Evolutionary conservation across 2,797 vertebrate genomes (phyloP), one percentile per base, ranked within the genome.

Genomic region (Scolopax bukidnonensis): DNA sequence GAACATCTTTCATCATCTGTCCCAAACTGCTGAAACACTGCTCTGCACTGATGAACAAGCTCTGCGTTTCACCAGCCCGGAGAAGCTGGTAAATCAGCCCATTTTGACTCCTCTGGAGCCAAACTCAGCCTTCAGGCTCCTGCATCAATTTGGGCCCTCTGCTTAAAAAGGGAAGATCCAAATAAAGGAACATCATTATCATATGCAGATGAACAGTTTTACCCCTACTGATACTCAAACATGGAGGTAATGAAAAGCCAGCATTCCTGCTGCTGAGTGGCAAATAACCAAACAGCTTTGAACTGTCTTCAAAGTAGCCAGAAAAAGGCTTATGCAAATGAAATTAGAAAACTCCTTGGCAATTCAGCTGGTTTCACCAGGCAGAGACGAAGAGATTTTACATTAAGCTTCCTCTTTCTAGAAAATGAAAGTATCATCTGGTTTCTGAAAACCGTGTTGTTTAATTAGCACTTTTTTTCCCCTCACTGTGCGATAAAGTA

Each of bases 381-480:
- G 95, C 93, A 90, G 83, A 84, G 83, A 90, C 16, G 16, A 79
- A 96, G 67, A 63, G 74, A 77, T 94, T 96, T 95, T 90, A 94
- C 91, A 96, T 90, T 87, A 96, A 87, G 83, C 91, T 97, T 96
- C 96, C 93, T 95, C 96, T 94, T 96, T 96, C 96, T 90, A 96
- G 96, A 94, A 97, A 96, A 95, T 96, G 95, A 96, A 96, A 97
- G 94, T 93, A 94, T 95, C 93, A 95, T 95, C 94, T 96, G 93
- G 56, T 90, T 94, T 94, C 54, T 73, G 87, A 94, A 94, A 95
- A 88, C 64, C 94, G 84, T 11, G 86, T 95, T 95, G 94, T 94
- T 96, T 96, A 96, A 97, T 94, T 95, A 96, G 91, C 76, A 74
- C 91, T 94, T 91, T 88, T 91, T 86, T 14, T 12, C 9, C 33